Conservation (phyloP, 1,140 invertebrate species). For the Prorops nasuta region DNA sequence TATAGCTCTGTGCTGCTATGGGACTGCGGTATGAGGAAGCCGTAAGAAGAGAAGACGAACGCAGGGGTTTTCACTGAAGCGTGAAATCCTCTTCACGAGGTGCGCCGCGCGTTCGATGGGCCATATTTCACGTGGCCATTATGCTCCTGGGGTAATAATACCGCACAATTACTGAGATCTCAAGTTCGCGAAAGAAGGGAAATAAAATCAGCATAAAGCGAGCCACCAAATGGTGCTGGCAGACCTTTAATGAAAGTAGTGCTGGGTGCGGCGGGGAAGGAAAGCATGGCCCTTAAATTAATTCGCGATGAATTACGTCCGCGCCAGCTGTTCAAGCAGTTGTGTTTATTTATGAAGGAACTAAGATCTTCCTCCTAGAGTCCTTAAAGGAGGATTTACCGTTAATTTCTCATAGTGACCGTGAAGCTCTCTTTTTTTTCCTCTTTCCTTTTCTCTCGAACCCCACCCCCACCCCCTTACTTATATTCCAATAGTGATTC, state of each 20-base stretch:
- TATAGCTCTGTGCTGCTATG: no score
- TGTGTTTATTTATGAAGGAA: slow-evolving; percentile 58
- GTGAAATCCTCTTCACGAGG: slow-evolving; percentile 29
- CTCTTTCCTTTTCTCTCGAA: neutral
- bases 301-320: slow-evolving; percentile 58
- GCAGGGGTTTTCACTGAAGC: slow-evolving; percentile 8
- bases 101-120: slow-evolving; percentile 33
- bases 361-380: slow-evolving; percentile 43
- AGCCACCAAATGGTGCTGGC: slow-evolving; percentile 54
- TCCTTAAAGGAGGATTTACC: slow-evolving; percentile 27
- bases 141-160: slow-evolving; percentile 44
- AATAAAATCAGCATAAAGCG: slow-evolving; percentile 50
- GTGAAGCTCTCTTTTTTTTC: no score
- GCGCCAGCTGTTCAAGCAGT: slow-evolving; percentile 55
- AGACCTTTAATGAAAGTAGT: slow-evolving; percentile 57
- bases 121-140: slow-evolving; percentile 43
- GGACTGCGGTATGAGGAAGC: no score
- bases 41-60: neutral
- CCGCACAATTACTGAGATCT: slow-evolving; percentile 46
- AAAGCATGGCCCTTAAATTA: slow-evolving; percentile 51
- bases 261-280: no score
- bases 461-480: neutral
- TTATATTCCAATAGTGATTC: neutral
- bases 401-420: slow-evolving; percentile 17
- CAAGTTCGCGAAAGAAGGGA: slow-evolving; percentile 45